phyloP scores from a whole-genome alignment of 2,113 vertebrate genomes.

The Hylia prasina region DNA sequence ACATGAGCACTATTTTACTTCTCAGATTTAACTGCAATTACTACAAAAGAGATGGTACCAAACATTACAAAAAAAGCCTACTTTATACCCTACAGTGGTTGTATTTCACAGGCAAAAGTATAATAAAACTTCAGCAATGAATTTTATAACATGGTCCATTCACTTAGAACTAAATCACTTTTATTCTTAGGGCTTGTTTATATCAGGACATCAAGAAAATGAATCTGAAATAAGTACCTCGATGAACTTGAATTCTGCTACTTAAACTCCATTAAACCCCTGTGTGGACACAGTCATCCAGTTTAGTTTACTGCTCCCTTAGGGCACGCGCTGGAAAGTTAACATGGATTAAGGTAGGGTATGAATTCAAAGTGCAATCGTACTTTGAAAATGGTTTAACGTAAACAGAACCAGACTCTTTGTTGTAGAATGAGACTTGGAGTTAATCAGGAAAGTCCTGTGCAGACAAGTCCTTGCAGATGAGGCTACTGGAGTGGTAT shows the following conservation, averaged over 20 bases:
- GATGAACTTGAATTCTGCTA: conserved; percentile 35
- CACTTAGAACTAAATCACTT: neutral
- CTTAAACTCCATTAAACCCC: conserved; percentile 60
- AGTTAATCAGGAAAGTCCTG: conserved; percentile 51
- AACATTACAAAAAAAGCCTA: neutral
- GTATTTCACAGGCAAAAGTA: neutral
- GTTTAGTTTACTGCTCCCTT: conserved; percentile 55
- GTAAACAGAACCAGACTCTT: conserved; percentile 58
- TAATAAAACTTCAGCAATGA: neutral
- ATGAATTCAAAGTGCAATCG: conserved; percentile 51
- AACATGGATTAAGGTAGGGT: conserved; percentile 48
- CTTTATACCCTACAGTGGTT: neutral
- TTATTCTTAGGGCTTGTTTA: conserved; percentile 3
- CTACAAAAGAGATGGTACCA: neutral
- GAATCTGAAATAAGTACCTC: conserved; percentile 10
- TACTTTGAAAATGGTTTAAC: conserved; percentile 63
- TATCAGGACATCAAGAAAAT: conserved; percentile 29
- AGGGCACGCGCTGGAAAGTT: conserved; percentile 41
- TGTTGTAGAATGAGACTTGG: conserved; percentile 45
- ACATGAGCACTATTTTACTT: neutral
- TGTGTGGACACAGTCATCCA: conserved; percentile 36
- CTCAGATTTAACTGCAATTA: neutral
- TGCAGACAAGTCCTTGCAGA: conserved; percentile 41
- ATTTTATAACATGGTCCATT: neutral
- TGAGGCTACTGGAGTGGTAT: neutral